These are phyloP conservation scores for Eledone cirrhosa DNA, from an alignment of 2,888 invertebrate species.

Conservation along the genomic window DNA sequence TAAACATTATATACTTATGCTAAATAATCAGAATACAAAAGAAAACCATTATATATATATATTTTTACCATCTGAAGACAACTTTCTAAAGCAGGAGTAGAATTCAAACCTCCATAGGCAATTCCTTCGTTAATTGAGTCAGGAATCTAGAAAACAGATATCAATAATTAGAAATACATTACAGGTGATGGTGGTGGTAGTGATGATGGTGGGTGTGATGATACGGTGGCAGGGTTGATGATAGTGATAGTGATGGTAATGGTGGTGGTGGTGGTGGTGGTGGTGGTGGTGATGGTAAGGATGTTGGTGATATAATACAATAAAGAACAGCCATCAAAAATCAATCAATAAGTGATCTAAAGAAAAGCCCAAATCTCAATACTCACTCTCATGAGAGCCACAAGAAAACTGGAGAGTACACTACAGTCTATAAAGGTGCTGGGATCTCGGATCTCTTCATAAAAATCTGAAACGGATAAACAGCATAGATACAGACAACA, in stretches of 20 bases:
- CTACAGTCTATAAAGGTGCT: constrained; percentile 78
- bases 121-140: constrained; percentile 66
- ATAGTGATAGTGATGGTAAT: no score
- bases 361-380: background rate
- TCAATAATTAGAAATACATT: constrained; percentile 13
- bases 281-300: no score
- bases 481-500: no score
- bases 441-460: constrained; percentile 78
- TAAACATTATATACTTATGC: no score
- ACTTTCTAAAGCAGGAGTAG: constrained; percentile 76
- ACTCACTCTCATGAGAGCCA: constrained; percentile 72
- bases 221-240: no score
- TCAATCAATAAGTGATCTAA: no score
- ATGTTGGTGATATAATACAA: background rate
- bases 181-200: background rate
- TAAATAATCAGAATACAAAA: no score
- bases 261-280: no score
- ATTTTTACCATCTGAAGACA: constrained; percentile 72
- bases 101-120: constrained; percentile 73
- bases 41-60: no score
- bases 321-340: background rate
- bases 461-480: constrained; percentile 71
- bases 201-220: no score
- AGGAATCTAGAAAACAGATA: constrained; percentile 54
- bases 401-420: constrained; percentile 73